Percentiles rank a stretch among this genome's conserved stretches.
phyloP scores from a whole-genome alignment of 2,113 vertebrate genomes.

The Mustela lutreola region DNA sequence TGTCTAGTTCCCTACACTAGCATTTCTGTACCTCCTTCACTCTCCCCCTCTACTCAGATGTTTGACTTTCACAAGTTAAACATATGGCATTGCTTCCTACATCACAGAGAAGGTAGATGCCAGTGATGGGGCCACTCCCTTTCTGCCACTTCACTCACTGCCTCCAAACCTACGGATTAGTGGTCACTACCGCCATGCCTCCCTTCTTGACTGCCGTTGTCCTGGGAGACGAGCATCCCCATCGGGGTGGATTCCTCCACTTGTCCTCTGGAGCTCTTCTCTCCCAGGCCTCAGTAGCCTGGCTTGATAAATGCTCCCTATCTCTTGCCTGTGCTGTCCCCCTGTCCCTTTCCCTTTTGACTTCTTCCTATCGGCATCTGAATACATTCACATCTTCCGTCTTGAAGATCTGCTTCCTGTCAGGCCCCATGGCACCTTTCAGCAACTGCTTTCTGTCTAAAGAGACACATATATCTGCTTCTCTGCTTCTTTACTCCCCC shows the following conservation, averaged over 20 bases:
- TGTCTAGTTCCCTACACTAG: not conserved
- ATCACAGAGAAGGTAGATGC: not conserved
- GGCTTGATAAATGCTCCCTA: not conserved
- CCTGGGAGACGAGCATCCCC: not conserved
- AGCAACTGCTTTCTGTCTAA: not conserved
- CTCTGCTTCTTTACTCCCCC: not conserved
- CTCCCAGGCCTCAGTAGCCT: not conserved
- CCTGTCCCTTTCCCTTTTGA: not conserved
- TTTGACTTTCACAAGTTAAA: not conserved
- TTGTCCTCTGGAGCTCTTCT: not conserved
- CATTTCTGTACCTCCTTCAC: not conserved
- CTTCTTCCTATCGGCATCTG: not conserved
- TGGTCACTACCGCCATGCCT: not conserved
- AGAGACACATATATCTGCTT: not conserved
- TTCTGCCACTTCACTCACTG: not conserved
- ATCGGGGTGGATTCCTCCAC: not conserved
- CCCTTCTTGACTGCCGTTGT: not conserved
- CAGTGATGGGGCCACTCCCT: not conserved
- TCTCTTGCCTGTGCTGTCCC: not conserved
- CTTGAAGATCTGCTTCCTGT: not conserved
- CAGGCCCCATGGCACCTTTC: not conserved
- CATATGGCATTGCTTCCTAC: not conserved
- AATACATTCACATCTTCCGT: not conserved
- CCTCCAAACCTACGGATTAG: not conserved
- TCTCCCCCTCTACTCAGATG: not conserved